Conservation (phyloP, 1,140 invertebrate genomes). For the Ceratosolen solmsi region DNA sequence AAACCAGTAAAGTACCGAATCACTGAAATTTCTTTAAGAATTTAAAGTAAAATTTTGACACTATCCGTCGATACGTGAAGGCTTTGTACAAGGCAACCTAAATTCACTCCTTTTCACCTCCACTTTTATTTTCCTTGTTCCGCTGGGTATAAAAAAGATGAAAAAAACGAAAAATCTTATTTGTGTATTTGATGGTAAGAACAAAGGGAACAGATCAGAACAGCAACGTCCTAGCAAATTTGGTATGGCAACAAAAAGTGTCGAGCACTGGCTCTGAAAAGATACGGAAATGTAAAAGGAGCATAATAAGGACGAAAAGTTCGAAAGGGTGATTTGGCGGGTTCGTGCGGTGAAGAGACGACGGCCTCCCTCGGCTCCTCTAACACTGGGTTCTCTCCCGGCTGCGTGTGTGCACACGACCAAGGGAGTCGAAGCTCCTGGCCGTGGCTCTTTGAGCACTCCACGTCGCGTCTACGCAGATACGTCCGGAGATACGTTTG, state of each 20-base stretch:
- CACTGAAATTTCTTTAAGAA: no score
- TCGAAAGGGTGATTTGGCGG: background rate
- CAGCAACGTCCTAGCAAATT: background rate
- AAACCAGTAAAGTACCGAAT: no score
- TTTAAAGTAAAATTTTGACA: no score
- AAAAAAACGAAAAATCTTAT: background rate
- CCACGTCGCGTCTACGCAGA: conserved; percentile 40
- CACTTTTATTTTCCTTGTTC: background rate
- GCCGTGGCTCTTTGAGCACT: conserved; percentile 35
- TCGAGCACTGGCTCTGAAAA: background rate
- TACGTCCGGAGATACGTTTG: conserved; percentile 50
- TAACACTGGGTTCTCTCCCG: background rate
- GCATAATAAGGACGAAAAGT: background rate
- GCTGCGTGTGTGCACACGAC: background rate
- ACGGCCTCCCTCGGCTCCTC: no score
- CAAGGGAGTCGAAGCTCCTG: background rate
- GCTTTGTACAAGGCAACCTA: no score
- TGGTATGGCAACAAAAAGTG: background rate
- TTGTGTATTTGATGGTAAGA: background rate
- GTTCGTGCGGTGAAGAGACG: background rate
- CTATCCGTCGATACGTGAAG: no score
- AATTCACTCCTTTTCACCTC: no score
- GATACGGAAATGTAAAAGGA: conserved; percentile 25
- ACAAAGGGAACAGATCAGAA: no score
- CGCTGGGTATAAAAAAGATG: background rate